Base-by-base conservation (phyloP, 1,140 invertebrate species). In the Drosophila seguyi region DNA sequence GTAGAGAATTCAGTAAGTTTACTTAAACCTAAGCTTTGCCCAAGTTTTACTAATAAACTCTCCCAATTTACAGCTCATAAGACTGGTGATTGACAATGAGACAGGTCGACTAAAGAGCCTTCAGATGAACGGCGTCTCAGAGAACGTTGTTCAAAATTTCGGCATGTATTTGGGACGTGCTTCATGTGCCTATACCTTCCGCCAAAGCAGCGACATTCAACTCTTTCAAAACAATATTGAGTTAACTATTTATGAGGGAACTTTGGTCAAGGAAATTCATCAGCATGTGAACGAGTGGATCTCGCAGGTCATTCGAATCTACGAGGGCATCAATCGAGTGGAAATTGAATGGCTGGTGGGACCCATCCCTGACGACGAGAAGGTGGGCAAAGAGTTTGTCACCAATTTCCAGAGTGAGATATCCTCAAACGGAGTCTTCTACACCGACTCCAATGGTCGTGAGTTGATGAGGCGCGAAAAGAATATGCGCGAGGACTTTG, bases 321-420 rank as follows among this genome's bases (percentile, higher is more conserved):
- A 98, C 72, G 94, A 95, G 1, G 93, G 92, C 11, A 93, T 95
- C 42, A 94, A 95, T 55, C 93, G 94, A 42, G 93, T 97, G 1
- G 98, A 99, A 93, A 95, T 99, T 58, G 96, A 99, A 81, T 99
- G 98, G 97, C 93, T 98, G 3, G 94, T 99, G 66, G 99, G 98
- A 41, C 98, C 98, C 0, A 97, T 99, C 72, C 98, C 98, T 7
- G 94, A 97, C n/a, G 93, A 79, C 0, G 96, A 98, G 82, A 90
- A 93, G 0, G 87, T 95, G 50, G 97, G 97, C 0, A 98, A 97
- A 91, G 98, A 99, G 93, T 94, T 98, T 7, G 94, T 99, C 1
- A 95, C 95, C 0, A 94, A 94, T 53, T 99, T 96, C 60, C 93
- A 93, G 13, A 95, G 95, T 11, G 93, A 95, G 48, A 87, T 98